phyloP scores from a whole-genome alignment of 30 jellyfish, hydroid and myxozoan genomes.

The Chrysaora quinquecirrha region DNA sequence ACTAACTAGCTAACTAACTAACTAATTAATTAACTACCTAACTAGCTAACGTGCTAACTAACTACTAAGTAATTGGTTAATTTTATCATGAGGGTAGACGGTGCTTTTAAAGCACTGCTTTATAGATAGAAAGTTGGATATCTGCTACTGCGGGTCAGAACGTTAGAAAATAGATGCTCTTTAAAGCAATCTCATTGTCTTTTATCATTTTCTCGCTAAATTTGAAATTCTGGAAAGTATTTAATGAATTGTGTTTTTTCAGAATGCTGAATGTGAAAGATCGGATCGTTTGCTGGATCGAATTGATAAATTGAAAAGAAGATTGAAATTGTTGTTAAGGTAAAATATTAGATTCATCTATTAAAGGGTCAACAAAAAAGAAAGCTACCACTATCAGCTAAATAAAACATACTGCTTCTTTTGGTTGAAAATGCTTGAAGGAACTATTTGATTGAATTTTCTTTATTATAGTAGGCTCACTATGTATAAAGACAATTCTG shows the following conservation, averaged over 20 bases:
- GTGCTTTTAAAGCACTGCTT: too few relatives aligned
- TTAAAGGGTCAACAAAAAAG: not conserved
- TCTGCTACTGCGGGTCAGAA: too few relatives aligned
- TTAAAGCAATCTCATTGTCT: not conserved
- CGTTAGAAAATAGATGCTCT: not conserved
- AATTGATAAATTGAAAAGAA: slow-evolving; percentile 5
- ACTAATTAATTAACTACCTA: too few relatives aligned
- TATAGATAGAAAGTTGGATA: too few relatives aligned
- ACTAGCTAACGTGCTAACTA: too few relatives aligned
- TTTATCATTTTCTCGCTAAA: not conserved
- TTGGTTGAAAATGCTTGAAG: too few relatives aligned
- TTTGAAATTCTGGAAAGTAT: not conserved
- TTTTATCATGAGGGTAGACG: too few relatives aligned
- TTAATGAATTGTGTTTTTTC: not conserved
- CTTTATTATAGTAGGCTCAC: not conserved
- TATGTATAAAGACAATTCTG: not conserved
- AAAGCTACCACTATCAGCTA: not conserved
- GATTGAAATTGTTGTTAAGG: slow-evolving; percentile 17
- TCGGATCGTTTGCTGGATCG: slow-evolving; percentile 22
- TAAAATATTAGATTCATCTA: too few relatives aligned
- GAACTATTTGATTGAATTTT: not conserved
- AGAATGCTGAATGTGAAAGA: slow-evolving; percentile 38
- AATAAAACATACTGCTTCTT: not conserved
- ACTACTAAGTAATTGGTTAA: too few relatives aligned
- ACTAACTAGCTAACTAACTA: too few relatives aligned